These are phyloP conservation scores for Drosophila antonietae DNA, from an alignment of 2,888 invertebrate species.

Conservation along the genomic window DNA sequence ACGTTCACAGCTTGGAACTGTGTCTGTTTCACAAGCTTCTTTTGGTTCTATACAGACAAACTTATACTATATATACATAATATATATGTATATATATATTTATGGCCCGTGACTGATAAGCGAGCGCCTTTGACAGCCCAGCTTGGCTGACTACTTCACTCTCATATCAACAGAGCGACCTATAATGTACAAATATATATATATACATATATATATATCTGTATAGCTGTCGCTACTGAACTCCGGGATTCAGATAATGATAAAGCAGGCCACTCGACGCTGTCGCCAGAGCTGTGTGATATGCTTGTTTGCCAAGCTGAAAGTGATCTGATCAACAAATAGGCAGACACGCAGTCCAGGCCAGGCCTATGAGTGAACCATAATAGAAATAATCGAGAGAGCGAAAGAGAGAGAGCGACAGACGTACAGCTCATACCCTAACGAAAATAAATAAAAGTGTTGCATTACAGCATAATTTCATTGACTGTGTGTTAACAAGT, in stretches of 20 bases:
- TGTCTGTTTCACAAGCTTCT: conserved; percentile 32
- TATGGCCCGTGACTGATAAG: conserved; percentile 57
- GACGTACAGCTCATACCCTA: conserved; percentile 14
- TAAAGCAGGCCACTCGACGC: conserved; percentile 43
- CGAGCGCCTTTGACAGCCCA: conserved; percentile 60
- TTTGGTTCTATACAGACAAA: conserved; percentile 11
- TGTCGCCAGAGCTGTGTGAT: conserved; percentile 41
- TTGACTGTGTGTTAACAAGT: conserved; percentile 3
- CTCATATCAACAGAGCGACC: conserved; percentile 62
- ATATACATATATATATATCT: neutral
- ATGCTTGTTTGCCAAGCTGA: conserved; percentile 65
- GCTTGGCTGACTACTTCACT: conserved; percentile 33
- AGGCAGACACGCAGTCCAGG: conserved; percentile 8
- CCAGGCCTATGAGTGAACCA: conserved; percentile 25
- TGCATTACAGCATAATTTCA: neutral
- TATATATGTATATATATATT: conserved; percentile 18
- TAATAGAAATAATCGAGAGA: neutral
- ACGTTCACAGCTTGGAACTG: conserved; percentile 13
- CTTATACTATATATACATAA: neutral
- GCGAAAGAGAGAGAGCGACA: neutral
- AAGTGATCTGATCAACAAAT: conserved; percentile 71
- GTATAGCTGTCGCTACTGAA: conserved; percentile 43
- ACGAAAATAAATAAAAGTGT: neutral
- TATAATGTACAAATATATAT: conserved; percentile 37
- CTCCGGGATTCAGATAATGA: conserved; percentile 50